Conservation (phyloP, 2,888 invertebrate genomes). For the Stictocephala bisonia region DNA sequence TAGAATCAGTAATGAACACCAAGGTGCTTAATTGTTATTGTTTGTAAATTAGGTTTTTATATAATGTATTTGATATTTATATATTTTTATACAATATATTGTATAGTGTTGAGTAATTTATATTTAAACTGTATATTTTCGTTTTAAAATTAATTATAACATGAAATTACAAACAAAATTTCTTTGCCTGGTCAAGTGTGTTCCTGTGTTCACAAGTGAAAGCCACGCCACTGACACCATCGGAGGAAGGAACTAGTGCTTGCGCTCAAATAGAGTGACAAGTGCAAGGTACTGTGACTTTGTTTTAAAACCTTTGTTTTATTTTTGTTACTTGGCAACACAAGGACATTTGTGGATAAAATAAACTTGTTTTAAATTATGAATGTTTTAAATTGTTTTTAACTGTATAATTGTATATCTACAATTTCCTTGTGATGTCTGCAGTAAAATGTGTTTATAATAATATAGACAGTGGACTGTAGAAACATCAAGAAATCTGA, state of each 20-base stretch:
- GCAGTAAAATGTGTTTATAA: too few relatives aligned
- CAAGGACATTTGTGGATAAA: slow-evolving; percentile 37
- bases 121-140: slow-evolving; percentile 44
- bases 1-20: slow-evolving; percentile 10
- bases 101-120: slow-evolving; percentile 43
- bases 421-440: too few relatives aligned
- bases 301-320: slow-evolving; percentile 28
- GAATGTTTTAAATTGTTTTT: too few relatives aligned
- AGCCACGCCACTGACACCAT: slow-evolving; percentile 64
- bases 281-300: slow-evolving; percentile 80
- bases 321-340: slow-evolving; percentile 37
- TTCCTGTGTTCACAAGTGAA: slow-evolving; percentile 69
- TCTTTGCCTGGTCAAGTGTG: slow-evolving; percentile 57
- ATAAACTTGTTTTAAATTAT: too few relatives aligned
- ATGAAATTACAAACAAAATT: slow-evolving; percentile 42
- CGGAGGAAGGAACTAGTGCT: slow-evolving; percentile 72
- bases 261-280: slow-evolving; percentile 82
- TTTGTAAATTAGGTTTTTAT: slow-evolving; percentile 34
- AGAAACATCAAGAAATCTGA: too few relatives aligned
- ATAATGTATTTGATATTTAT: slow-evolving; percentile 29
- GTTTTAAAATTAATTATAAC: slow-evolving; percentile 35
- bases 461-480: too few relatives aligned
- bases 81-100: slow-evolving; percentile 42
- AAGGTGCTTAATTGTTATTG: slow-evolving; percentile 42
- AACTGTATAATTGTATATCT: too few relatives aligned